phyloP scores from a whole-genome alignment of 1,140 invertebrate genomes.

The Scaptomyza montana region DNA sequence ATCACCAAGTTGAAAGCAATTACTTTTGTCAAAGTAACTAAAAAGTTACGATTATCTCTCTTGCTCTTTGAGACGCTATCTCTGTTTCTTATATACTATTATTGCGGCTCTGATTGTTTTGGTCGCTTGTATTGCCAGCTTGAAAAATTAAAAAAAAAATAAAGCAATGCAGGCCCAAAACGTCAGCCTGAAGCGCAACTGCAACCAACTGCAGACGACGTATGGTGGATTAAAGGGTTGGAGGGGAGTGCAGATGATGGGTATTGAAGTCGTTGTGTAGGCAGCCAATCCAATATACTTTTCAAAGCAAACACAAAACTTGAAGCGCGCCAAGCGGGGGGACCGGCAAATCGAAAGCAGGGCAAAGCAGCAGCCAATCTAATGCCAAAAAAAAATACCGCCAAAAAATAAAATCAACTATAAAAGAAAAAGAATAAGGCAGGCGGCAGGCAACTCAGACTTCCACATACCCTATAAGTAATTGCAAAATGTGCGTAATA shows the following conservation, averaged over 20 bases:
- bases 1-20: conserved; percentile 15
- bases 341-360: conserved; percentile 31
- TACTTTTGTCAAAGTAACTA: conserved; percentile 11
- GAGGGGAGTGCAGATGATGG: background rate
- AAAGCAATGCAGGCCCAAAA: conserved; percentile 21
- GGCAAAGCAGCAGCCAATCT: conserved; percentile 48
- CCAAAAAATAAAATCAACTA: conserved; percentile 22
- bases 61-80: background rate
- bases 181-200: conserved; percentile 36
- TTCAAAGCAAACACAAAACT: conserved; percentile 77
- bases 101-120: conserved; percentile 24
- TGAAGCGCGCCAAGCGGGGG: conserved; percentile 44
- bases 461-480: conserved; percentile 7
- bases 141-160: conserved; percentile 46
- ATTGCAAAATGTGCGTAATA: background rate
- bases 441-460: background rate
- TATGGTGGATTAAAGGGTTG: too few relatives aligned
- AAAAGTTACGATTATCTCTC: background rate
- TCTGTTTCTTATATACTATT: conserved; percentile 1
- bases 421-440: background rate
- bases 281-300: conserved; percentile 75
- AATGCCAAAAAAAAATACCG: conserved; percentile 31
- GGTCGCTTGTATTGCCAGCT: conserved; percentile 16
- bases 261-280: conserved; percentile 5
- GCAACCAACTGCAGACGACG: conserved; percentile 8